Base-by-base conservation (phyloP, 2,888 invertebrate species). In the Notodonta dromedarius region DNA sequence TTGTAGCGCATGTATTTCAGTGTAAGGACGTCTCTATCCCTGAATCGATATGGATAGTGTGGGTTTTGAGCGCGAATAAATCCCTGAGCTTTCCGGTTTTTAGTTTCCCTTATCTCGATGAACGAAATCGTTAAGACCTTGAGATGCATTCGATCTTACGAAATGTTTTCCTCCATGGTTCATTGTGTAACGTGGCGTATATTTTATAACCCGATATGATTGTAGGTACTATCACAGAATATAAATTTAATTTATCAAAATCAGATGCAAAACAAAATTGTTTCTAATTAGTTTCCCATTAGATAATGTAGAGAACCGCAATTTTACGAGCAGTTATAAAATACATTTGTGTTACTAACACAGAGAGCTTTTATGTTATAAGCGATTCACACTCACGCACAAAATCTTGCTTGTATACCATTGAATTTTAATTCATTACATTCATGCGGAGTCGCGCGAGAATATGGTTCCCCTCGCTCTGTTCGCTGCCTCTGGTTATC, bases 371-470 rank as follows among this genome's bases (percentile, higher is more conserved):
- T 81, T 76, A 72, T 77, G 79, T 79, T 67, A 73, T 78, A 83
- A 84, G 79, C 79, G 77, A 85, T 87, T 87, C 84, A 83, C 82
- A 83, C 81, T 82, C 83, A 85, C 81, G 82, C 70, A 71, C 77
- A 84, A 82, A 86, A 80, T 85, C 80, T 81, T 78, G 81, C 80
- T 77, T 85, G 78, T 82, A 74, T 73, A 80, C 85, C 87, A 91
- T 91, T 90, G 89, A 91, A 93, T 90, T 88, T 89, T 89, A 92
- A 93, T 93, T 93, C 91, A 93, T 90, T 91, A 90, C 87, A 90
- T 92, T 92, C 90, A 91, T 90, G 87, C 85, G 84, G 88, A 90
- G 86, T 86, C 88, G 90, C 88, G 87, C 88, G 89, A 92, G 92
- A 93, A 91, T 91, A 91, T 90, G 89, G 89, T 91, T 90, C 92